Evolutionary conservation across 1,140 invertebrate species (phyloP).

Genomic region (Drosophila nigrodunni): DNA sequence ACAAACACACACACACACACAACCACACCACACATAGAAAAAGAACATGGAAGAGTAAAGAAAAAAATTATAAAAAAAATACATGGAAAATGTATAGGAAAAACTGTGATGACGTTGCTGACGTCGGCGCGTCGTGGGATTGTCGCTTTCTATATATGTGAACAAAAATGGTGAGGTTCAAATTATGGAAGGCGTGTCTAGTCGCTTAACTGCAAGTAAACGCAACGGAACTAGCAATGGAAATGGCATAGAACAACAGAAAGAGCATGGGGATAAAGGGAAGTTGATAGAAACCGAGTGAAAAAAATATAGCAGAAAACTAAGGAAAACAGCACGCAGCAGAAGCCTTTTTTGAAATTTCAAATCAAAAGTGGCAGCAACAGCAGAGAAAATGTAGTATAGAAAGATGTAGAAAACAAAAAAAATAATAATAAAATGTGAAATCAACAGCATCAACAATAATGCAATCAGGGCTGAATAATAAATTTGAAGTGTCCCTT

Average conservation of each 20-base stretch:
- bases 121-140: conserved; percentile 39
- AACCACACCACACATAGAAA: conserved; percentile 48
- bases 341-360: conserved; percentile 28
- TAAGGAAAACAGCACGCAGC: conserved; percentile 1
- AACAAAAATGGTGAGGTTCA: conserved; percentile 1
- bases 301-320: background rate
- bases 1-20: too few relatives aligned
- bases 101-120: conserved; percentile 41
- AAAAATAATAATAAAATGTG: conserved; percentile 27
- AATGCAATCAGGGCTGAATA: conserved; percentile 32
- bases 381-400: conserved; percentile 49
- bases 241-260: too few relatives aligned
- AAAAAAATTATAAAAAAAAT: background rate
- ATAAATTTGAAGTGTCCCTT: background rate
- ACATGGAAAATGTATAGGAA: conserved; percentile 15
- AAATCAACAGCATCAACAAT: background rate
- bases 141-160: conserved; percentile 1
- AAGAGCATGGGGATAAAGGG: too few relatives aligned
- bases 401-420: conserved; percentile 30
- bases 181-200: conserved; percentile 29
- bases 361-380: conserved; percentile 73
- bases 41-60: conserved; percentile 12
- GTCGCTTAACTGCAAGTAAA: conserved; percentile 18
- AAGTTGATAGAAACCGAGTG: too few relatives aligned
- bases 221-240: background rate